Base-by-base conservation (phyloP, 1,140 invertebrate species). In the Papilio polytes region DNA sequence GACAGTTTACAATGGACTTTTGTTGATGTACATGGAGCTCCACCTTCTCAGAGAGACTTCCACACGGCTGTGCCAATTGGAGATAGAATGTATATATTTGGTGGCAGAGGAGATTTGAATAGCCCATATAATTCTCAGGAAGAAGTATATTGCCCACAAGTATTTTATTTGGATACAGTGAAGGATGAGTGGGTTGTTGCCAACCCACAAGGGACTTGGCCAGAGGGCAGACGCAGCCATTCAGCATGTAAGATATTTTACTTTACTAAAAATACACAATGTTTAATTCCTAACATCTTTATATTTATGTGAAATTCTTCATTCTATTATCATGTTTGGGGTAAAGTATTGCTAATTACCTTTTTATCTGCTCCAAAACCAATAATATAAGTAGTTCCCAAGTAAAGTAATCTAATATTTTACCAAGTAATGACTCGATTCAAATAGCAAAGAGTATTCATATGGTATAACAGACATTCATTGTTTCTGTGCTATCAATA, bases 1-100 rank as follows among this genome's bases (percentile, higher is more conserved):
- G 94, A 96, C 26, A 98, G 96, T 41, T 96, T 97, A 93, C 91
- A 95, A 13, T 98, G 98, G 98, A 94, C 90, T 31, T 96, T 95
- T 86, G 88, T 98, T 73, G 90, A 95, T 80, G 96, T 96, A 9
- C 91, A 90, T 85, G 96, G 97, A 89, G 95, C 95, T 82, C 94
- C 94, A 82, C 98, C 98, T 36, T 95, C 96, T 20, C 97, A 97
- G 90, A 95, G 98, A 84, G 98, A 99, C 94, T 99, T 99, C 90
- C 98, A 99, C 90, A 97, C 98, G 1, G 97, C 98, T 0, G 97
- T 97, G 13, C 96, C 96, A 72, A 94, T 98, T 85, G 96, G 96
- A 79, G 94, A 96, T 85, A 95, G 96, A 82, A 98, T 99, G 97
- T 98, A 98, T 88, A 95, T 99, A 59, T 99, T 98, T 95, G 98